phyloP scores from a whole-genome alignment of 2,797 vertebrate species.

The Cichlasoma orientale region DNA sequence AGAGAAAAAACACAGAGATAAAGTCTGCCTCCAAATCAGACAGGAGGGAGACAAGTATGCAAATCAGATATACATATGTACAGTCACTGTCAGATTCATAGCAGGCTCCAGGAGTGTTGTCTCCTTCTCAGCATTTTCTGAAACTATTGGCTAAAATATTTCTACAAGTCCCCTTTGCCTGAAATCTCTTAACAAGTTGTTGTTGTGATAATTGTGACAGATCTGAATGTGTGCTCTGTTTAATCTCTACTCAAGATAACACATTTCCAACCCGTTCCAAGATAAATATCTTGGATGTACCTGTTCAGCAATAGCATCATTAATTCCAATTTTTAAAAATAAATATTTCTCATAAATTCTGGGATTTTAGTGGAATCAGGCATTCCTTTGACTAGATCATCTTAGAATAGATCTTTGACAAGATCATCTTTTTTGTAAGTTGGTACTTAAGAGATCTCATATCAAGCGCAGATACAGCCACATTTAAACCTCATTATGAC shows the following conservation, averaged over 20 bases:
- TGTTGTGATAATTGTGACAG: constrained; percentile 26
- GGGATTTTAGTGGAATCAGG: not conserved
- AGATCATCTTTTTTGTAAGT: too few species aligned
- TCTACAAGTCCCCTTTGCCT: not conserved
- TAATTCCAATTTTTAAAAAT: not conserved
- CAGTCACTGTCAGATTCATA: constrained; percentile 42
- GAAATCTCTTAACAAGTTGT: constrained; percentile 24
- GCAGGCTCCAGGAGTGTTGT: constrained; percentile 25
- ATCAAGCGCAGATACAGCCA: not conserved
- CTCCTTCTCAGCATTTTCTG: constrained; percentile 26
- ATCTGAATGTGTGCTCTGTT: constrained; percentile 8
- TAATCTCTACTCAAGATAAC: constrained; percentile 17
- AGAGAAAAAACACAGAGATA: constrained; percentile 70
- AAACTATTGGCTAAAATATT: not conserved
- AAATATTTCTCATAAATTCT: too few species aligned
- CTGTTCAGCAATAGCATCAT: not conserved
- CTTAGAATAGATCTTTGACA: too few species aligned
- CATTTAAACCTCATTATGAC: not conserved
- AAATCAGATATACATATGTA: constrained; percentile 49
- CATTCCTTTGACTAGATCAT: too few species aligned
- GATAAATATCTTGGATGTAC: not conserved
- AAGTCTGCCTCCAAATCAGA: constrained; percentile 57
- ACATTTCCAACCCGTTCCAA: not conserved
- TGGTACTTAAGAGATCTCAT: not conserved
- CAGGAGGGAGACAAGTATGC: constrained; percentile 57